Base-by-base conservation (phyloP, 2,113 vertebrate species). In the Ptilorrhoa leucosticta region DNA sequence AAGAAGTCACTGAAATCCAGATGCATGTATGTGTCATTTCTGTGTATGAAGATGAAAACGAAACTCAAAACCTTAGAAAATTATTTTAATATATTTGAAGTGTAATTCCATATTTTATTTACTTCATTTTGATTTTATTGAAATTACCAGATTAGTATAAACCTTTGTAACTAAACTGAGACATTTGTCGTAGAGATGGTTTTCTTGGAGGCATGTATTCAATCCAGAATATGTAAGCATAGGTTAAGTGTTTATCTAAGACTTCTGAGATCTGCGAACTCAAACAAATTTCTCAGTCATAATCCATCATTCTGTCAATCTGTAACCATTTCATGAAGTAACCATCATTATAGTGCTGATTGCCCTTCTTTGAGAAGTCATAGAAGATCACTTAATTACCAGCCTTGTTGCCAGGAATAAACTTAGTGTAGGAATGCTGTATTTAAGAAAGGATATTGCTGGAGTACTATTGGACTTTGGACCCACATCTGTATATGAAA, bases 1-100 rank as follows among this genome's bases (percentile, higher is more conserved):
- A 96, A 80, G 98, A 98, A 20, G 97, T 98, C 87, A 40, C 90
- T 39, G 98, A 98, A 96, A 97, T 99, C 91, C 98, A 98, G 93
- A 96, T 98, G 21, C 98, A 99, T 95, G 99, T 99, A 97, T 35
- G 98, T 97, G 61, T 39, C 23, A 37, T 57, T 44, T 93, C 48
- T 91, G 8, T 3, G 21, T 93, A 28, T n/a, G 66, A 86, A 90
- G 77, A 86, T 58, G 18, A 56, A 84, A 87, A 22, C 23, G 23
- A 88, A 83, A 50, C 33, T 27, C 60, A 87, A 53, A 84, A 64
- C 16, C 13, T 19, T 53, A 61, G 17, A 28, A 73, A 70, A 33
- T 53, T 48, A 18, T 44, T 65, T 75, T 61, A 40, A 72, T 85
- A 6, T 35, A 40, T 47, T 86, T 86, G 37, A 88, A 85, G 17